These are phyloP conservation scores for Spodoptera exigua DNA, from an alignment of 2,888 invertebrate species.

Conservation along the genomic window DNA sequence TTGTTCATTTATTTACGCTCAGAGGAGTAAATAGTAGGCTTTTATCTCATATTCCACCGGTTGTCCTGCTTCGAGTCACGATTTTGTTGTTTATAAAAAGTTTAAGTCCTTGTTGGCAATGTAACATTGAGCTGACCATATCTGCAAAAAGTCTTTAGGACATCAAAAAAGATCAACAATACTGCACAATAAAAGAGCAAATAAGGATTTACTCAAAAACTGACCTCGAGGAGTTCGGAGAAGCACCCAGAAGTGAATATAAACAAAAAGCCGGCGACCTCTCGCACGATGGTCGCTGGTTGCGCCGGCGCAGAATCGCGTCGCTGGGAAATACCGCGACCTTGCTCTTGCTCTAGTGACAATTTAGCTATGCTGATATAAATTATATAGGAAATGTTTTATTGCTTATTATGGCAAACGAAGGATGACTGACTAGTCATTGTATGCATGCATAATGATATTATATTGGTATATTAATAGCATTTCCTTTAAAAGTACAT, in stretches of 20 bases:
- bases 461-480: no score
- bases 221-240: constrained; percentile 57
- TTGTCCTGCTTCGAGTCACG: no score
- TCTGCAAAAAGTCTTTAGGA: constrained; percentile 7
- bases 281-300: constrained; percentile 34
- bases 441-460: no score
- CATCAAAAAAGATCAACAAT: constrained; percentile 20
- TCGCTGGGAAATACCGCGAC: constrained; percentile 34
- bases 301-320: constrained; percentile 14
- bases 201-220: constrained; percentile 15
- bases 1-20: no score
- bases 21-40: no score
- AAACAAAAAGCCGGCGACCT: constrained; percentile 50
- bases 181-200: constrained; percentile 10
- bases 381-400: constrained; percentile 5
- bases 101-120: not conserved
- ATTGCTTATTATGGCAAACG: not conserved
- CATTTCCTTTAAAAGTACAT: no score
- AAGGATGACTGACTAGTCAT: not conserved
- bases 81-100: no score
- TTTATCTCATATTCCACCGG: no score
- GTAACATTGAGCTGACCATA: constrained; percentile 15
- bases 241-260: constrained; percentile 33
- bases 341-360: constrained; percentile 41
- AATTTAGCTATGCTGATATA: constrained; percentile 18